Conservation (phyloP, 2,888 invertebrate genomes). For the Latrodectus hesperus region DNA sequence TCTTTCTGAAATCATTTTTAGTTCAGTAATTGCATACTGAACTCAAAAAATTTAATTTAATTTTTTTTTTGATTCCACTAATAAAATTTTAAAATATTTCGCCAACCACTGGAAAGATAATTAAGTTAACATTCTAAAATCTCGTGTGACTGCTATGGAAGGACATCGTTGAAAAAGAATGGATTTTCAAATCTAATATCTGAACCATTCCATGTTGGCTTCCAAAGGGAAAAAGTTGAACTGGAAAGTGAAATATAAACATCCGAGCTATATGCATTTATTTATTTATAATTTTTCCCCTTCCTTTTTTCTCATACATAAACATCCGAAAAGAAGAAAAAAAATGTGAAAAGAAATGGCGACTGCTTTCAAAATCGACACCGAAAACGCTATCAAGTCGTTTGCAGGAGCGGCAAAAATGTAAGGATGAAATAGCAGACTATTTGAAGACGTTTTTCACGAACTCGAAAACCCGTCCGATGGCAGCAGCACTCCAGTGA, state of each 20-base stretch:
- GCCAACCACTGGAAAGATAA: too few species aligned
- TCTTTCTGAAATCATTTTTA: too few species aligned
- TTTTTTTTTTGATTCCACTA: too few species aligned
- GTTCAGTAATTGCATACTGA: too few species aligned
- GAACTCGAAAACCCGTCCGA: neutral
- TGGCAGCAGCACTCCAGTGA: neutral
- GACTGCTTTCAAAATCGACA: neutral
- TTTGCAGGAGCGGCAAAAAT: constrained; percentile 9
- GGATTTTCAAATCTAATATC: too few species aligned
- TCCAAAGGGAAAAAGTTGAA: neutral
- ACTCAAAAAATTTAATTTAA: too few species aligned
- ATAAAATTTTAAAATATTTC: too few species aligned
- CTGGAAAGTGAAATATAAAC: constrained; percentile 48
- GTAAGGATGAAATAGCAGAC: constrained; percentile 19
- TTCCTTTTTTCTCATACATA: constrained; percentile 32
- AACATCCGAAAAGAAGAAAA: constrained; percentile 17
- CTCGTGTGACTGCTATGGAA: too few species aligned
- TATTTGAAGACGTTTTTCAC: constrained; percentile 18
- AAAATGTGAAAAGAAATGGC: neutral
- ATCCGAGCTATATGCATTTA: neutral
- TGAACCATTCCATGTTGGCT: too few species aligned
- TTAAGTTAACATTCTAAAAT: too few species aligned
- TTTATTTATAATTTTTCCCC: neutral
- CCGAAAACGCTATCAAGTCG: constrained; percentile 32
- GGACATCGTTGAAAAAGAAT: too few species aligned